Conservation (phyloP, 2,113 vertebrate species). For the Lampris megalopsis region DNA sequence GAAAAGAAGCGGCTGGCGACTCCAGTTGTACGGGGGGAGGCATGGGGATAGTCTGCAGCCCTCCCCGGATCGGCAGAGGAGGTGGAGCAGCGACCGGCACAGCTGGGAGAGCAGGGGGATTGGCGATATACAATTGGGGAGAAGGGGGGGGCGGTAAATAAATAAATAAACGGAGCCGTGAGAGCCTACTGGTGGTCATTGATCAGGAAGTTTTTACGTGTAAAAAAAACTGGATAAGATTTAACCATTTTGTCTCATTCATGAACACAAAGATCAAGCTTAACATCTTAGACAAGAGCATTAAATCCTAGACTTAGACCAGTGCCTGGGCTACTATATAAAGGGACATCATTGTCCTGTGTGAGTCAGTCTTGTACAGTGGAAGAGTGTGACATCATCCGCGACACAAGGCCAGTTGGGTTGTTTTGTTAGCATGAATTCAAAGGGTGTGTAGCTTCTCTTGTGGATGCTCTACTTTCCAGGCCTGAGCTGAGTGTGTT, state of each 20-base stretch:
- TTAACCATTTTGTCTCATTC: background rate
- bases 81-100: no score
- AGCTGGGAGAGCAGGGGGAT: no score
- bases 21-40: no score
- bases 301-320: background rate
- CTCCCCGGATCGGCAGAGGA: no score
- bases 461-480: background rate
- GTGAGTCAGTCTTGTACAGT: background rate
- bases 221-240: background rate
- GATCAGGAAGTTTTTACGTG: no score
- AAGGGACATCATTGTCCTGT: background rate
- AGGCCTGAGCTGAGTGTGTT: conserved; percentile 12
- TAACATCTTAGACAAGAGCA: background rate
- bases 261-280: background rate
- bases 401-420: background rate
- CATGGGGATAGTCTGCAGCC: no score
- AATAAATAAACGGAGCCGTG: no score
- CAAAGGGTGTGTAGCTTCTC: background rate
- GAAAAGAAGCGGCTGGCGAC: no score
- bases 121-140: no score
- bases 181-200: no score
- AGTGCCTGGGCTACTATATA: background rate
- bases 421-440: conserved; percentile 1
- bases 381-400: background rate
- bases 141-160: no score